Conservation (phyloP, 2,888 invertebrate genomes). For the Molanna angustata region DNA sequence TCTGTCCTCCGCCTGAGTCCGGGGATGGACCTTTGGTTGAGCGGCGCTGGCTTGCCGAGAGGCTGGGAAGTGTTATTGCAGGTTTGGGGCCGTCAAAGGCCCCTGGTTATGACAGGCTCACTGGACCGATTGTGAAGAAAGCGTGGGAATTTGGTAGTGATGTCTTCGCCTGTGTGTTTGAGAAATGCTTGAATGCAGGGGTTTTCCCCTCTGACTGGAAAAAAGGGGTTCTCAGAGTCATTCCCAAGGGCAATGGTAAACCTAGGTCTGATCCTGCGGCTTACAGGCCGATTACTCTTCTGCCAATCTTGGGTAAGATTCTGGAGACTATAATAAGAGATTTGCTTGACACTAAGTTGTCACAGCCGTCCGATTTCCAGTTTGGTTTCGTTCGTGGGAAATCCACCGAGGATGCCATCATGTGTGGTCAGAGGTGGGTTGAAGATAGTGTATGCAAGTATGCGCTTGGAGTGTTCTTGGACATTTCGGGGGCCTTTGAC, state of each 20-base stretch:
- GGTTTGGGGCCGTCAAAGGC: constrained; percentile 2
- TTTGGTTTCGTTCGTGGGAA: constrained; percentile 32
- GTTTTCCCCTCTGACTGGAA: constrained; percentile 8
- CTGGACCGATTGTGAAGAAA: constrained; percentile 4
- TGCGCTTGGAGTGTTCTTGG: constrained; percentile 33
- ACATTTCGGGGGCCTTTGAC: constrained; percentile 38
- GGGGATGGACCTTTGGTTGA: too few species aligned
- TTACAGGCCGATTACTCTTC: constrained; percentile 33
- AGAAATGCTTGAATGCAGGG: not conserved
- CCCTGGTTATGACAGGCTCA: constrained; percentile 1
- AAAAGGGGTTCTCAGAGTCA: constrained; percentile 4
- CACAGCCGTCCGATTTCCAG: constrained; percentile 22
- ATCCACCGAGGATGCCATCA: constrained; percentile 25
- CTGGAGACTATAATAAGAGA: constrained; percentile 5
- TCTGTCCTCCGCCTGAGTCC: too few species aligned
- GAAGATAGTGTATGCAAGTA: constrained; percentile 17
- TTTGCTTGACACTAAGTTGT: not conserved
- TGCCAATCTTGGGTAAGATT: constrained; percentile 28
- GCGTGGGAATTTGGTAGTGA: not conserved
- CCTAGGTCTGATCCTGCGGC: constrained; percentile 29
- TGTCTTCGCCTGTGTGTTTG: not conserved
- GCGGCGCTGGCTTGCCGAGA: too few species aligned
- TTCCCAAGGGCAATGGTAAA: constrained; percentile 32
- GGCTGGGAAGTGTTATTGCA: not conserved
- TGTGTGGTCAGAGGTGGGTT: not conserved